Base-by-base conservation (phyloP, 2,113 vertebrate species). In the Pleuronectes platessa region DNA sequence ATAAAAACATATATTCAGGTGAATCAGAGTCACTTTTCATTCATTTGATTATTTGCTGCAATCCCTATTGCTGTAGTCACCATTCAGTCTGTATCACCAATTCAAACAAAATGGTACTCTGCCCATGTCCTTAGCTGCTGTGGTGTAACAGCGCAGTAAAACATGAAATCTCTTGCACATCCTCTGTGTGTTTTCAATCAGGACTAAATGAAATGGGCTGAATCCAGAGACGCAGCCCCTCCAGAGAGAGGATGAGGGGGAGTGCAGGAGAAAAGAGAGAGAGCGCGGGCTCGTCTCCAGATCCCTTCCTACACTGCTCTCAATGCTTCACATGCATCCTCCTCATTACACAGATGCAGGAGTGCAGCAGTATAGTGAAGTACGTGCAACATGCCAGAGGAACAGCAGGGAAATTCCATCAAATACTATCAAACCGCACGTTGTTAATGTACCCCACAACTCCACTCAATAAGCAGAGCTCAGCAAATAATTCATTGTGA, bases 201-300 rank as follows among this genome's bases (percentile, higher is more conserved):
- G 88, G 69, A 67, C 84, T 83, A 75, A 88, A 82, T 86, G 74
- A 91, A 92, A 84, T 85, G 82, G 74, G 88, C 54, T 78, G 72
- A 87, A 81, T 92, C 89, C 90, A 92, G 88, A 93, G 91, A 92
- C 91, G 92, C 68, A 72, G 75, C 54, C 69, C 17, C 78, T 75
- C 84, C 68, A 82, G 74, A 88, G 79, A 83, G 56, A 79, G 66
- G 27, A 62, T 24, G 27, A 53, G 62, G 17, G 61, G 27, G 55
- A 55, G 67, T 3, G 45, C 0, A n/a, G 35, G 15, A 59, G 54
- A 71, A 47, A n/a, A 51, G 20, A 54, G 37, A 54, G 37, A 59
- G 51, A 45, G 67, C 75, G 74, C 31, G 0, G 79, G 70, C 78
- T 83, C 59, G 17, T 88, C 69, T 81, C 71, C 78, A 86, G 74